Percentiles rank a stretch among this genome's conserved stretches.
Evolutionary conservation across 2,113 vertebrate species (phyloP).

Genomic region (Osmerus mordax): DNA sequence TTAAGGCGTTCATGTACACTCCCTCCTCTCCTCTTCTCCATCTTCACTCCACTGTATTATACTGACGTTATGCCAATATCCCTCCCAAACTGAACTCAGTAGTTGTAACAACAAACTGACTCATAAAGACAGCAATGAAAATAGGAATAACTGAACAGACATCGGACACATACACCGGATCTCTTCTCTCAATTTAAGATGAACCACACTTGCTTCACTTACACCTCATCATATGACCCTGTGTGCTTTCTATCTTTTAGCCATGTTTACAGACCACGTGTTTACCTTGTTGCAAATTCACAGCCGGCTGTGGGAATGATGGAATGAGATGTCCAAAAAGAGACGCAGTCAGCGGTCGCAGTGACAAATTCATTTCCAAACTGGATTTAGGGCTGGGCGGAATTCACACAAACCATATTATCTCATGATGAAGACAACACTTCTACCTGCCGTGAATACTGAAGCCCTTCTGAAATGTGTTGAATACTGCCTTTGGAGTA

Average conservation of each 20-base stretch:
- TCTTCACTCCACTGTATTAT: conserved; percentile 16
- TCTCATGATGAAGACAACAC: conserved; percentile 50
- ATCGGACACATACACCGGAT: too few relatives aligned
- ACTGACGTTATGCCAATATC: not conserved
- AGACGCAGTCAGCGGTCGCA: not conserved
- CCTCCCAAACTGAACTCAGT: too few relatives aligned
- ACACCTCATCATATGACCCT: not conserved
- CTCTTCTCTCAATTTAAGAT: too few relatives aligned
- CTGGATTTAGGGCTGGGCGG: conserved; percentile 40
- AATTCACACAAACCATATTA: conserved; percentile 59
- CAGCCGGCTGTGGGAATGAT: conserved; percentile 32
- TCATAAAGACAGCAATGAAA: too few relatives aligned
- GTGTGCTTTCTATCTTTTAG: not conserved
- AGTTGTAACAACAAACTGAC: too few relatives aligned
- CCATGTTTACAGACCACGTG: conserved; percentile 6
- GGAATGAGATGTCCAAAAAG: conserved; percentile 36
- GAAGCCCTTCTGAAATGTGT: conserved; percentile 38
- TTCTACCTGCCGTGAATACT: conserved; percentile 41
- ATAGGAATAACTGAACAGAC: too few relatives aligned
- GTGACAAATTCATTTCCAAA: conserved; percentile 59
- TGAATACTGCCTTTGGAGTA: conserved; percentile 39
- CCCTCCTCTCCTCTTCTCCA: not conserved
- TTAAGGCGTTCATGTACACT: conserved; percentile 42
- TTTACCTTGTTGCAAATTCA: conserved; percentile 10
- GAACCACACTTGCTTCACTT: too few relatives aligned